phyloP scores from a whole-genome alignment of 2,113 vertebrate species.

The Anoura caudifer region DNA sequence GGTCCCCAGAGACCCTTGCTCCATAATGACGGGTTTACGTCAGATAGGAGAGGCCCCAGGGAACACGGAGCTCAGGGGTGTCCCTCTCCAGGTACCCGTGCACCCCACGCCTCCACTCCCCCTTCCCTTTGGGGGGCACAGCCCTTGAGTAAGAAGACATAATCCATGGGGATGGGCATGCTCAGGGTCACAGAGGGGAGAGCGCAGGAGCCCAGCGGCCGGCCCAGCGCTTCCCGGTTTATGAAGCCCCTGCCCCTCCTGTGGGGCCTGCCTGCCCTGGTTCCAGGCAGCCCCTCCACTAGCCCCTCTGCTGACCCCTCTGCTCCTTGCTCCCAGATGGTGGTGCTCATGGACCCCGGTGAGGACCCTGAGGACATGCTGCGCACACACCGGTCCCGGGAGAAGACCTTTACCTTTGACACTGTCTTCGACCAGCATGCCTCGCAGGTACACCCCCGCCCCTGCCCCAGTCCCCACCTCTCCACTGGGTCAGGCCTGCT shows the following conservation, averaged over 20 bases:
- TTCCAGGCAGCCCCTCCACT: background rate
- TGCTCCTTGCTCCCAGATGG: conserved; percentile 34
- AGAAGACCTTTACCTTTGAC: conserved; percentile 79
- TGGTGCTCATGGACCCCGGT: conserved; percentile 74
- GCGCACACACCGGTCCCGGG: conserved; percentile 70
- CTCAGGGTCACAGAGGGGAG: fast-evolving
- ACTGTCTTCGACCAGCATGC: conserved; percentile 69
- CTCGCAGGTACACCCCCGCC: conserved; percentile 68
- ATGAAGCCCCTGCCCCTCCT: background rate
- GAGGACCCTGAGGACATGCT: conserved; percentile 69
- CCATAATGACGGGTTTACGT: background rate
- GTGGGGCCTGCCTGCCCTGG: background rate
- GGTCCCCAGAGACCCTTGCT: background rate
- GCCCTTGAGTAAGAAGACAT: background rate
- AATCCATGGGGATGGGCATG: fast-evolving
- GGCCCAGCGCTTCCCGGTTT: background rate
- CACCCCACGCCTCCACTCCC: background rate
- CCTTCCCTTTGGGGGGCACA: background rate
- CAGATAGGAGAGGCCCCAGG: background rate
- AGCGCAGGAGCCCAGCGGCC: fast-evolving
- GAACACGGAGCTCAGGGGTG: background rate
- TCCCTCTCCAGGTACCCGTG: background rate
- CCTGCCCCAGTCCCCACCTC: fast-evolving
- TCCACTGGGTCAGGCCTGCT: background rate
- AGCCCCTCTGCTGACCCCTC: fast-evolving